Evolutionary conservation across 2,888 invertebrate species (phyloP), one percentile per base, ranked within the genome.

Genomic region (Synanthedon formicaeformis): DNA sequence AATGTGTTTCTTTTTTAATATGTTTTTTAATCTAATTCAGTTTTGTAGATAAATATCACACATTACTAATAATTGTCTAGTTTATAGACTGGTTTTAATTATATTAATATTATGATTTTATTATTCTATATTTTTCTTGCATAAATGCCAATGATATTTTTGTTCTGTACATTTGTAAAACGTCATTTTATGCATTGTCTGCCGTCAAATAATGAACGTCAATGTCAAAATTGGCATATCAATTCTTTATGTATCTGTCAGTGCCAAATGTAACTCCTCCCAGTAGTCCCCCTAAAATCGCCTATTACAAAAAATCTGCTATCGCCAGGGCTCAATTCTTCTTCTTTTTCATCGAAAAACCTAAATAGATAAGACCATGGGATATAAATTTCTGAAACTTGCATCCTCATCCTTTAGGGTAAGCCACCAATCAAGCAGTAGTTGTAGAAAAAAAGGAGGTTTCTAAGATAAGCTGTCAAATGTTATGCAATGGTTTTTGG

Each of bases 341-440:
- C 56, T 49, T 16, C 13, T 60, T 62, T 64, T 62, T 55, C 63
- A 8, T 45, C 14, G 6, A 55, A 57, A 49, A 34, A 34, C 34
- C 27, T 34, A 34, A 34, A 10, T 34, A 34, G 34, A 34, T 34
- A 34, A 34, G 34, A 68, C 61, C 63, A 86, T 87, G 87, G 83
- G 86, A 50, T 84, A 78, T 59, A 85, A 76, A 73, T 77, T 85
- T 67, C 61, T 86, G 56, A 82, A 75, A 71, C 67, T 85, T 59
- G 83, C 85, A 54, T 82, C 84, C 55, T 63, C 82, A 52, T 71
- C 85, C 34, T 65, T 75, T 60, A 76, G 73, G 80, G 87, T 87
- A 80, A 81, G 81, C 57, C 55, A 50, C 48, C 34, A 16, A 40
- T 52, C 50, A 48, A n/a, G 27, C 10, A 34, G 12, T 16, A 48